phyloP scores from a whole-genome alignment of 2,888 invertebrate species.

The Galerucella pusilla region DNA sequence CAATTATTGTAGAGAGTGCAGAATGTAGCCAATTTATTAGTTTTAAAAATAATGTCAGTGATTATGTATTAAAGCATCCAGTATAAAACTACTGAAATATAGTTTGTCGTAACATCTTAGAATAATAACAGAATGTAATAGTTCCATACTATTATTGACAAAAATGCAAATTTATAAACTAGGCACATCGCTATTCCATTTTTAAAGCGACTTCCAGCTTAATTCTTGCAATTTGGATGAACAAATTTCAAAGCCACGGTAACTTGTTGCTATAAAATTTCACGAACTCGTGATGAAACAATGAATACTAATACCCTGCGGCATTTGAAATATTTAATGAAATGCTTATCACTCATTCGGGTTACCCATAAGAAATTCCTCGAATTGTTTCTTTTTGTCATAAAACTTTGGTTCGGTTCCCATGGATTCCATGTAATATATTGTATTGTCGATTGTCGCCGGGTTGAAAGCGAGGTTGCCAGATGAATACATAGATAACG shows the following conservation, averaged over 20 bases:
- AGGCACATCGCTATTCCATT: background rate
- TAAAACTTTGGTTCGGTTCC: conserved; percentile 37
- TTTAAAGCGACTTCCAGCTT: conserved; percentile 1
- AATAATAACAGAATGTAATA: background rate
- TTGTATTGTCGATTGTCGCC: conserved; percentile 28
- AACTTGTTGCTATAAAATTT: conserved; percentile 33
- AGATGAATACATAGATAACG: conserved; percentile 12
- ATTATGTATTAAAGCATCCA: background rate
- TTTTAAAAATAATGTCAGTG: background rate
- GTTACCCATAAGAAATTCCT: conserved; percentile 39
- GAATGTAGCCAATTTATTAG: too few relatives aligned
- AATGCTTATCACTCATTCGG: conserved; percentile 39
- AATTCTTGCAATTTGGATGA: conserved; percentile 21
- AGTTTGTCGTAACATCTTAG: background rate
- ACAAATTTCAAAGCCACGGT: conserved; percentile 34
- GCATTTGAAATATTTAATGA: conserved; percentile 40
- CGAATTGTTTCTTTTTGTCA: conserved; percentile 38
- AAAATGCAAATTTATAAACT: background rate
- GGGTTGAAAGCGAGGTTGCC: conserved; percentile 17
- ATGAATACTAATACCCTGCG: conserved; percentile 34
- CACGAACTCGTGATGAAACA: conserved; percentile 41
- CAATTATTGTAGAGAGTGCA: too few relatives aligned
- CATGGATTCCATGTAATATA: conserved; percentile 36
- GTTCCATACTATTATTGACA: conserved; percentile 2
- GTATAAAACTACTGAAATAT: conserved; percentile 2